A percentile compares a stretch with the other conserved stretches of the same genome.
These are phyloP conservation scores for Gymnothorax javanicus DNA, from an alignment of 2,797 vertebrate species.

Conservation along the genomic window DNA sequence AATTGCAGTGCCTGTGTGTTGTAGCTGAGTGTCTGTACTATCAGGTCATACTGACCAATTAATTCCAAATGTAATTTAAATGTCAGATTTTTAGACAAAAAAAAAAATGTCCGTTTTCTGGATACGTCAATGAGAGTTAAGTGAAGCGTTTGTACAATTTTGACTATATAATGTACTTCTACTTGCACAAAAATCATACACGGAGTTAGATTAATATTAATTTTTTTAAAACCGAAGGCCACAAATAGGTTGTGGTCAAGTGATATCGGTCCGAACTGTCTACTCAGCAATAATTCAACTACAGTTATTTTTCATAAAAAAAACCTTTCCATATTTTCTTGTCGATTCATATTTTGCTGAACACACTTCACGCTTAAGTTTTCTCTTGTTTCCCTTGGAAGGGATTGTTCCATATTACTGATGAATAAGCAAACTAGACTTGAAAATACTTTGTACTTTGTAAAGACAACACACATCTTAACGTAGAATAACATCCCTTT, in stretches of 20 bases:
- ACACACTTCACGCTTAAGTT: neutral
- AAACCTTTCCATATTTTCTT: neutral
- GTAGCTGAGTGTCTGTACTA: neutral
- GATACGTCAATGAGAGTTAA: no score
- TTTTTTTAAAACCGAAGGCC: neutral
- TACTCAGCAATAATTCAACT: no score
- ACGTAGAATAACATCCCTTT: neutral
- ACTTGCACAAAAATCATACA: neutral
- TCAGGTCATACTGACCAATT: no score
- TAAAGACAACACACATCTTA: neutral
- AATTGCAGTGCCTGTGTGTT: neutral
- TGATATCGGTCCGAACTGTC: neutral
- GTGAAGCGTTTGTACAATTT: no score
- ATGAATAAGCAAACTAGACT: neutral
- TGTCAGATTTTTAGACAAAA: no score
- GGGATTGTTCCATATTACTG: neutral
- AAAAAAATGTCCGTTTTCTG: no score
- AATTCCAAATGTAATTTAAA: no score
- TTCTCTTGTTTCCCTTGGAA: neutral
- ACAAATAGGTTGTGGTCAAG: neutral
- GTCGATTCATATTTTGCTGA: neutral
- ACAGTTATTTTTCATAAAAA: no score
- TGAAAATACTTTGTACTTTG: neutral
- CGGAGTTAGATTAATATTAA: neutral
- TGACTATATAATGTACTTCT: neutral